Conservation (phyloP, 2,888 invertebrate genomes). For the Polydrusus cervinus region DNA sequence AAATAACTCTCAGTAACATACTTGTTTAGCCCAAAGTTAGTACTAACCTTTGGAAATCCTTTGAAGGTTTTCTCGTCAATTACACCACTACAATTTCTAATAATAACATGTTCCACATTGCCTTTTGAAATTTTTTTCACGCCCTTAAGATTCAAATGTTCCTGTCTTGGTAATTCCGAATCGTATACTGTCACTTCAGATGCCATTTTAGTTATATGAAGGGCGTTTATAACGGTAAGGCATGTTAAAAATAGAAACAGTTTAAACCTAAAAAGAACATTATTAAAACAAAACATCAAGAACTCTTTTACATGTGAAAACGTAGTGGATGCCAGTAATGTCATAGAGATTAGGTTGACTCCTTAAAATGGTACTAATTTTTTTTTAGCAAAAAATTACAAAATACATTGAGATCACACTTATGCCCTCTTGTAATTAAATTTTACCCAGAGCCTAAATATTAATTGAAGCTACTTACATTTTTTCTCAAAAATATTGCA, state of each 20-base stretch:
- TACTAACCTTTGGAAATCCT: constrained; percentile 45
- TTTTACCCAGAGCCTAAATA: too few species aligned
- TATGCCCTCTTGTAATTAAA: too few species aligned
- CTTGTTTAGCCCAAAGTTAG: too few species aligned
- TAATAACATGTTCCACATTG: constrained; percentile 30
- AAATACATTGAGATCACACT: background rate
- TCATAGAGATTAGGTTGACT: too few species aligned
- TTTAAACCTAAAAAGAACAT: constrained; percentile 29
- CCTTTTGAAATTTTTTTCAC: constrained; percentile 32
- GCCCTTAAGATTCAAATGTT: constrained; percentile 22
- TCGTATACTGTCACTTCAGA: constrained; percentile 25
- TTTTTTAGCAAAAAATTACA: background rate
- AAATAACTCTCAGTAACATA: background rate
- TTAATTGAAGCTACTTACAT: too few species aligned
- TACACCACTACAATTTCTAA: constrained; percentile 41
- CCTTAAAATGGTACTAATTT: background rate
- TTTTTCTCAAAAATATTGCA: too few species aligned
- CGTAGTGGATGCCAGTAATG: too few species aligned
- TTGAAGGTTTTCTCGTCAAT: constrained; percentile 41
- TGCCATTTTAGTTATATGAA: constrained; percentile 32
- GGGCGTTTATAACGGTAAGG: background rate
- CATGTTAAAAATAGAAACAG: background rate
- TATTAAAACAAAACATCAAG: background rate
- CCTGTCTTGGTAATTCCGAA: constrained; percentile 13
- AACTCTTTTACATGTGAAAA: background rate